Percentiles rank a stretch among this genome's conserved stretches.
These are phyloP conservation scores for Urocitellus parryii DNA, from an alignment of 2,113 vertebrate genomes.

Conservation along the genomic window DNA sequence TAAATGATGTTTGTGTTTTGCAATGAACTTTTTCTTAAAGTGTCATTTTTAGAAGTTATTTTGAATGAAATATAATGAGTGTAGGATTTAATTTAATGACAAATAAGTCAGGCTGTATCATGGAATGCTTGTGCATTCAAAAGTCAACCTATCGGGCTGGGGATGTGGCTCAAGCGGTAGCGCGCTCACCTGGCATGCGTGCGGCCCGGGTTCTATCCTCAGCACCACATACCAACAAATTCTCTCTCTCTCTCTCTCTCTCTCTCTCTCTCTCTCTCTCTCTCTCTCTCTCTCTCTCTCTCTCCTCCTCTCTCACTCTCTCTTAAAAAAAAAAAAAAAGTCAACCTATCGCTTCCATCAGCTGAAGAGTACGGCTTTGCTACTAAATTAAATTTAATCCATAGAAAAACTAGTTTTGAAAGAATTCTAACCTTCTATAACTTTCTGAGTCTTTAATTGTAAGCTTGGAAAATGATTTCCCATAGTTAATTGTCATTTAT, in stretches of 20 bases:
- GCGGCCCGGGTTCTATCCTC: too few species aligned
- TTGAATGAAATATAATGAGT: neutral
- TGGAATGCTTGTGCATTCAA: neutral
- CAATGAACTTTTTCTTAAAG: slow-evolving; percentile 9
- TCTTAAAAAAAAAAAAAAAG: too few species aligned
- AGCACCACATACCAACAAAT: too few species aligned
- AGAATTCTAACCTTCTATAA: slow-evolving; percentile 49
- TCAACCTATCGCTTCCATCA: neutral
- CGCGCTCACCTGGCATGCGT: too few species aligned
- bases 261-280: too few species aligned
- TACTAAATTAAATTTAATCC: slow-evolving; percentile 14
- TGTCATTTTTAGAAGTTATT: slow-evolving; percentile 54
- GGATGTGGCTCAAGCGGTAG: too few species aligned
- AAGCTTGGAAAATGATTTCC: slow-evolving; percentile 36
- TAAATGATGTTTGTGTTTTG: slow-evolving; percentile 21
- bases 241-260: too few species aligned
- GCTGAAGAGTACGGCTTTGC: neutral
- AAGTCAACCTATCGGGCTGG: neutral
- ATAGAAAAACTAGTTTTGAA: neutral
- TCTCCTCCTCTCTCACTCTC: too few species aligned
- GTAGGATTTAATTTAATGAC: slow-evolving; percentile 22
- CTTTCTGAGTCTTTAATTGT: slow-evolving; percentile 36
- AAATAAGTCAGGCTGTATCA: neutral
- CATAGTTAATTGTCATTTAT: neutral
- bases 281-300: too few species aligned